These are phyloP conservation scores for Glareola pratincola DNA, from an alignment of 2,113 vertebrate genomes.

Conservation along the genomic window DNA sequence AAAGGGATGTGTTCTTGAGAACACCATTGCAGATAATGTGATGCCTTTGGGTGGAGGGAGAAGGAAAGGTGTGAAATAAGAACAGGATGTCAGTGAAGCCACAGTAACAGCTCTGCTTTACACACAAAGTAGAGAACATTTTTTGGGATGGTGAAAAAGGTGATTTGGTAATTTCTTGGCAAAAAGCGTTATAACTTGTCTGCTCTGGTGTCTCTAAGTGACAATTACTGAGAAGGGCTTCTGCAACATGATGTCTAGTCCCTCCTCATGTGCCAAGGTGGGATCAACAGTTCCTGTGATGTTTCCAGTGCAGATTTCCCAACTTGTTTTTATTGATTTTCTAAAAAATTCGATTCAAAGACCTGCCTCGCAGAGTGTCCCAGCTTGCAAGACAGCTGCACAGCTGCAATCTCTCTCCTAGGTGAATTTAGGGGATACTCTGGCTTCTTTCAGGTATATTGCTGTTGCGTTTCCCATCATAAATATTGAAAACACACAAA, in stretches of 20 bases:
- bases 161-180: not conserved
- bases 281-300: not conserved
- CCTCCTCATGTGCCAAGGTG: not conserved
- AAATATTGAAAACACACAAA: not conserved
- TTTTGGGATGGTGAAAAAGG: not conserved
- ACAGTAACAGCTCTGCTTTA: not conserved
- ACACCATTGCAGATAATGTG: not conserved
- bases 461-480: not conserved
- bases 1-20: not conserved
- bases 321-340: not conserved
- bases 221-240: not conserved
- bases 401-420: not conserved
- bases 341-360: not conserved
- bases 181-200: not conserved
- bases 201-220: not conserved
- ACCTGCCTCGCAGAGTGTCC: not conserved
- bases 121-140: not conserved
- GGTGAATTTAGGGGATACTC: not conserved
- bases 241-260: not conserved
- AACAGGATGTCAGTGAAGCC: not conserved
- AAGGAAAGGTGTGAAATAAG: not conserved
- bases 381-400: not conserved
- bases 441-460: not conserved
- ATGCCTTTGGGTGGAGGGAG: not conserved
- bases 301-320: not conserved